phyloP scores from a whole-genome alignment of 2,113 vertebrate species.

The Coptodon bakossiorum region DNA sequence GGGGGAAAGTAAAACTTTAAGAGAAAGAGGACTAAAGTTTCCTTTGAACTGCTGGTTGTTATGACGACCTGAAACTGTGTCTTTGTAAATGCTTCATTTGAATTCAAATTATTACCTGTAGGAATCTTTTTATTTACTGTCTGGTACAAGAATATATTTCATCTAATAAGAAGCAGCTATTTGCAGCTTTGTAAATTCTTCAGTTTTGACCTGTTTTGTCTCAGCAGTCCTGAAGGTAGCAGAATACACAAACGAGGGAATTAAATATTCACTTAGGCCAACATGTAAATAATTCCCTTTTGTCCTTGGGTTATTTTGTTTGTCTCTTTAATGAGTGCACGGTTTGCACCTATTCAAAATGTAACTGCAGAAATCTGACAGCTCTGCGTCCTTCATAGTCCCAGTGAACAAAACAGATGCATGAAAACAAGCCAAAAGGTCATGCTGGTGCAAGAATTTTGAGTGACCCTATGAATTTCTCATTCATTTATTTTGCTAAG shows the following conservation, averaged over 20 bases:
- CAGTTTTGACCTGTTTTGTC: background rate
- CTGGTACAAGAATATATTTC: background rate
- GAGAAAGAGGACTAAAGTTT: background rate
- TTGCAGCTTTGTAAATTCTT: background rate
- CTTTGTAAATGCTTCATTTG: background rate
- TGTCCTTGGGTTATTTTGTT: constrained; percentile 6
- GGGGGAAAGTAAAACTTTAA: background rate
- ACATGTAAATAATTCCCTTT: background rate
- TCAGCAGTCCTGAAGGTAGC: background rate
- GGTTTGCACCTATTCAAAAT: background rate
- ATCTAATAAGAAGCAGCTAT: background rate
- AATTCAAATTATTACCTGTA: background rate
- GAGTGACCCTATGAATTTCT: background rate
- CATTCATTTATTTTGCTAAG: background rate
- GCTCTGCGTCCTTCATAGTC: background rate
- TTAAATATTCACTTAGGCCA: constrained; percentile 7
- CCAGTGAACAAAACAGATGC: background rate
- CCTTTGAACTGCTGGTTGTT: background rate
- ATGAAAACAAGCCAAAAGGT: background rate
- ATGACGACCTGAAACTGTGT: background rate
- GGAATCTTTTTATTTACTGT: background rate
- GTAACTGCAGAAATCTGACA: background rate
- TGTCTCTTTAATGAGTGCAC: background rate
- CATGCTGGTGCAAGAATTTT: background rate
- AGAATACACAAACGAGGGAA: background rate